A percentile compares a stretch with the other conserved stretches of the same genome.
phyloP scores from a whole-genome alignment of 2,797 vertebrate genomes.

The Heliangelus exortis region DNA sequence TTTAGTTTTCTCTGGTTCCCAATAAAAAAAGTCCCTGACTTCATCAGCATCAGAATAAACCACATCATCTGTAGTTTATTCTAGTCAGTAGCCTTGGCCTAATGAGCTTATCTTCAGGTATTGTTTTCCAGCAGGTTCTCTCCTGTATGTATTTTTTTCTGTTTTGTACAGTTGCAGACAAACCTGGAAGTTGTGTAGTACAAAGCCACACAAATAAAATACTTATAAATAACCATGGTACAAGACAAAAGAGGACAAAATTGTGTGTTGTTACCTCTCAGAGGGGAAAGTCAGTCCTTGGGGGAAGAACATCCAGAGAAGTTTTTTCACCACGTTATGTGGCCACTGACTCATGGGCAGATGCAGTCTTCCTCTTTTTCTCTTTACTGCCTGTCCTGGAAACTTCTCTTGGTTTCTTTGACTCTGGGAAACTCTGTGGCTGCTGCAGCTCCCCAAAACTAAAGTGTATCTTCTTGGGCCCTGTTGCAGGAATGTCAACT shows the following conservation, averaged over 20 bases:
- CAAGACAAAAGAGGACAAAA: not conserved
- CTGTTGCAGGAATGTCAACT: not conserved
- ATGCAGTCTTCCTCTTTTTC: not conserved
- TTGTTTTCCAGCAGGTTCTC: not conserved
- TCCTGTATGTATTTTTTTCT: not conserved
- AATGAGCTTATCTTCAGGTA: not conserved
- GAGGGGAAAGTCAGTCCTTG: not conserved
- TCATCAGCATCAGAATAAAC: not conserved
- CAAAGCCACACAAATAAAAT: not conserved
- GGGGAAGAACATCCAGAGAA: not conserved
- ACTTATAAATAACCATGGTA: not conserved
- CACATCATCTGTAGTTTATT: not conserved
- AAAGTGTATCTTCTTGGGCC: rapidly evolving
- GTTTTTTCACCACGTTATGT: not conserved
- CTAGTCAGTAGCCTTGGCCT: not conserved
- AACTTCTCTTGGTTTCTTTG: not conserved
- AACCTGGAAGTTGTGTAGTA: not conserved
- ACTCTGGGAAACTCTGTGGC: not conserved
- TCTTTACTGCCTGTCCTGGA: not conserved
- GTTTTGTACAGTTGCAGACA: not conserved
- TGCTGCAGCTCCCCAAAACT: not conserved
- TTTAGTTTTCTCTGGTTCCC: not conserved
- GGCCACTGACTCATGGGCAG: not conserved
- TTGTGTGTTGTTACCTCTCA: not conserved
- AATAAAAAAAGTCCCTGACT: not conserved